These are phyloP conservation scores for Hycleus cichorii DNA, from an alignment of 1,140 invertebrate genomes.

Conservation along the genomic window DNA sequence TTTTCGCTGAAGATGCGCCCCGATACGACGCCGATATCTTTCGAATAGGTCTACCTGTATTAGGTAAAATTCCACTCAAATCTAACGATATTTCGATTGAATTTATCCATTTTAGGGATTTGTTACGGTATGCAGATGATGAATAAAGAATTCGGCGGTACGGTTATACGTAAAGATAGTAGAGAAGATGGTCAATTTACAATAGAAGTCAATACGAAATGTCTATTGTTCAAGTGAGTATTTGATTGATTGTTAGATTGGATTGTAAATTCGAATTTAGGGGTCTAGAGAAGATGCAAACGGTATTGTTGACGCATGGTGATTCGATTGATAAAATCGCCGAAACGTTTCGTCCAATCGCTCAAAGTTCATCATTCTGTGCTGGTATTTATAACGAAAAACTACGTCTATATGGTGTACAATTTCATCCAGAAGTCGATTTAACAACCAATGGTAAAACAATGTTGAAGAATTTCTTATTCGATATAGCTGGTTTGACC, in stretches of 20 bases:
- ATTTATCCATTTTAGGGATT: slow-evolving; percentile 54
- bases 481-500: slow-evolving; percentile 78
- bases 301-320: slow-evolving; percentile 92
- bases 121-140: slow-evolving; percentile 99
- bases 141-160: slow-evolving; percentile 97
- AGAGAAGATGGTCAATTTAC: slow-evolving; percentile 93
- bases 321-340: slow-evolving; percentile 91
- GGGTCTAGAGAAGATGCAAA: slow-evolving; percentile 77
- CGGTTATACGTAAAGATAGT: slow-evolving; percentile 74
- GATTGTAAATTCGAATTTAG: slow-evolving; percentile 43
- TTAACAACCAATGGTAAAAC: slow-evolving; percentile 84
- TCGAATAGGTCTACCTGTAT: slow-evolving; percentile 86
- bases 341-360: slow-evolving; percentile 75
- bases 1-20: slow-evolving; percentile 92
- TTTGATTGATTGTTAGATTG: too few relatives aligned
- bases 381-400: slow-evolving; percentile 91
- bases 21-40: slow-evolving; percentile 94
- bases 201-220: slow-evolving; percentile 83
- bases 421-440: slow-evolving; percentile 96
- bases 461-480: slow-evolving; percentile 94
- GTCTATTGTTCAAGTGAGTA: slow-evolving; percentile 88
- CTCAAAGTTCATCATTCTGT: slow-evolving; percentile 75
- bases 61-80: slow-evolving; percentile 51
- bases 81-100: too few relatives aligned
- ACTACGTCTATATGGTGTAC: slow-evolving; percentile 87